These are phyloP conservation scores for Centrocercus urophasianus DNA, from an alignment of 2,113 vertebrate species.

Conservation along the genomic window DNA sequence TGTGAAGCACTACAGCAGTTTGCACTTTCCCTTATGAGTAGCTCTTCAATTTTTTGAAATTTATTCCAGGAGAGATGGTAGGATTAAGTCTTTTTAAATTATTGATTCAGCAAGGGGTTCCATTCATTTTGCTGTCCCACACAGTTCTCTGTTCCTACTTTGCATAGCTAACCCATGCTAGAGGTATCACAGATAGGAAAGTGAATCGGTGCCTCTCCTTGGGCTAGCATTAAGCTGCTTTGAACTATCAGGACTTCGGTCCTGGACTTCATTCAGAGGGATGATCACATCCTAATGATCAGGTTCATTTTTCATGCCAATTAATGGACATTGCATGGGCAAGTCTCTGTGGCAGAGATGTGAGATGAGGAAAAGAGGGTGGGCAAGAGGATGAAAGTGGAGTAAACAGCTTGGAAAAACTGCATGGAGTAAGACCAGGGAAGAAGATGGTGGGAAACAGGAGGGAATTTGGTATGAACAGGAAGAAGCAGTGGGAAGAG, in stretches of 20 bases:
- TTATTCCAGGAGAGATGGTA: background rate
- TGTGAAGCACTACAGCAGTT: background rate
- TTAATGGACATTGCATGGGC: fast-evolving
- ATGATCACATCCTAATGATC: background rate
- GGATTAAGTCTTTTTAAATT: background rate
- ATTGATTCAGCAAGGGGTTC: background rate
- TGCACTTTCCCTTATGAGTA: background rate
- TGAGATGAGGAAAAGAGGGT: background rate
- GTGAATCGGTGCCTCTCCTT: background rate
- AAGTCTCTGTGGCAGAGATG: background rate
- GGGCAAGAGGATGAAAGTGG: background rate
- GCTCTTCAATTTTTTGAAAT: background rate
- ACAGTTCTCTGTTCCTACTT: background rate
- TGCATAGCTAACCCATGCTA: background rate
- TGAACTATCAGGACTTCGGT: background rate
- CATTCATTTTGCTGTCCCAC: background rate
- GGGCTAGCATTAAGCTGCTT: background rate
- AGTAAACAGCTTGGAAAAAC: background rate
- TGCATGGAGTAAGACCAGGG: background rate
- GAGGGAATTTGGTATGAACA: background rate
- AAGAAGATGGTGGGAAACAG: background rate
- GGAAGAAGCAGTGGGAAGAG: background rate
- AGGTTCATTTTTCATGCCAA: background rate
- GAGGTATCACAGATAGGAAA: background rate
- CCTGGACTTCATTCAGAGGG: background rate